Conservation (phyloP, 2,113 vertebrate species). For the Hippocampus zosterae region DNA sequence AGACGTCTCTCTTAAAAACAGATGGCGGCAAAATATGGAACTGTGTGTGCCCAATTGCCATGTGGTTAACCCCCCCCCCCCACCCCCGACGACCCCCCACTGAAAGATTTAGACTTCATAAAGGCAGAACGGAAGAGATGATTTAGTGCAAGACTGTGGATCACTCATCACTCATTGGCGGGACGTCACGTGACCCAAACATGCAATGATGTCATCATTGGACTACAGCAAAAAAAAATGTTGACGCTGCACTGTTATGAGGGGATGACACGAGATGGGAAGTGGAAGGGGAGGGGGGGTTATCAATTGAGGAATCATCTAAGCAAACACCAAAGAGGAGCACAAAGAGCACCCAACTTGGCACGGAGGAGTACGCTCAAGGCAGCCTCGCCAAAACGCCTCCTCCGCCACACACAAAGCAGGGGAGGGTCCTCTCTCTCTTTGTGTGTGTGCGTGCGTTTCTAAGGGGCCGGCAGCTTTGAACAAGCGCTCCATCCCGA, state of each 20-base stretch:
- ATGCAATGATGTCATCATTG: not conserved
- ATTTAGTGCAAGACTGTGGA: not conserved
- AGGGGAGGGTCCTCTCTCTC: conserved; percentile 68
- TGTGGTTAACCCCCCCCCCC: conserved; percentile 4
- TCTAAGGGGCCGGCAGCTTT: conserved; percentile 85
- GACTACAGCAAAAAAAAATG: not conserved
- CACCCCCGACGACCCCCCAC: not conserved
- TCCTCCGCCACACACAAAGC: conserved; percentile 49
- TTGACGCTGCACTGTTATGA: not conserved
- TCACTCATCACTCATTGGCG: not conserved
- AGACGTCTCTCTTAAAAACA: conserved; percentile 65
- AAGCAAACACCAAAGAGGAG: conserved; percentile 63
- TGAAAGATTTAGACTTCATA: not conserved
- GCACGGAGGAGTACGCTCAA: conserved; percentile 45
- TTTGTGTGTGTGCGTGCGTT: conserved; percentile 27
- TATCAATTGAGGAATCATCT: conserved; percentile 9
- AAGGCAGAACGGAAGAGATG: not conserved
- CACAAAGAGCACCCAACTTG: conserved; percentile 61
- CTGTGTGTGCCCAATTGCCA: conserved; percentile 54
- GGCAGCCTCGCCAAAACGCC: conserved; percentile 66
- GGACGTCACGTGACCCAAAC: not conserved
- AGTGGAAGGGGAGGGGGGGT: not conserved
- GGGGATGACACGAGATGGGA: not conserved
- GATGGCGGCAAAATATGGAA: conserved; percentile 70
- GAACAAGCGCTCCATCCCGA: conserved; percentile 88